These are phyloP conservation scores for Rousettus leschenaultii DNA, from an alignment of 2,113 vertebrate genomes.

Conservation along the genomic window DNA sequence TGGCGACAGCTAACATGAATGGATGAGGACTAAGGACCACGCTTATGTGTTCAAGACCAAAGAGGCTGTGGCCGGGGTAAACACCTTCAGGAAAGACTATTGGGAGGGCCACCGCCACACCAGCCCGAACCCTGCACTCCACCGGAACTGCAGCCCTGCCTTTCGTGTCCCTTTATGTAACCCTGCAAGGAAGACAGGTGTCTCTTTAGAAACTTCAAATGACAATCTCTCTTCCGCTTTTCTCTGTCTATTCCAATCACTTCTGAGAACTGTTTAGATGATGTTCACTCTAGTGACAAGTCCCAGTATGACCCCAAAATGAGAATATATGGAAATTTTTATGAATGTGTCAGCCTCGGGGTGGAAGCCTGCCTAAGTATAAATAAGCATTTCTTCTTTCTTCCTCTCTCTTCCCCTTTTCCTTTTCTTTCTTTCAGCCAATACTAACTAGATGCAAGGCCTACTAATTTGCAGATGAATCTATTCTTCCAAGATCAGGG, in stretches of 20 bases:
- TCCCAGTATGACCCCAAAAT: constrained; percentile 39
- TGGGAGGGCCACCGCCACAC: not conserved
- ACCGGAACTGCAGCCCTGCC: not conserved
- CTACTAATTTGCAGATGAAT: not conserved
- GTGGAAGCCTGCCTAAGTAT: not conserved
- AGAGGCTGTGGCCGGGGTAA: not conserved
- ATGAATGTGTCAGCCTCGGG: not conserved
- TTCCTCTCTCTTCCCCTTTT: not conserved
- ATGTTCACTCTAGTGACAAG: constrained; percentile 41
- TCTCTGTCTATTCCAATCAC: constrained; percentile 16
- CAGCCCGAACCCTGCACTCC: not conserved
- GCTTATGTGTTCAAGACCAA: not conserved
- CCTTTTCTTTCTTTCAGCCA: not conserved
- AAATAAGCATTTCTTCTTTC: not conserved
- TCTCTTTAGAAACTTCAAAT: constrained; percentile 24
- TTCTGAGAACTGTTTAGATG: constrained; percentile 17
- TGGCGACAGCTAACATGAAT: not conserved
- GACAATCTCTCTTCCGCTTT: not conserved
- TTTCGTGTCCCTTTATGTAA: not conserved
- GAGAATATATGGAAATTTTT: constrained; percentile 43
- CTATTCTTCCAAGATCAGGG: not conserved
- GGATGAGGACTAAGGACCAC: not conserved
- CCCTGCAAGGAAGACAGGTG: not conserved
- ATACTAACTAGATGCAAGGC: not conserved
- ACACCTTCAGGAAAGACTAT: not conserved